Evolutionary conservation across 2,113 vertebrate genomes (phyloP).

Genomic region (Eulemur macaco): DNA sequence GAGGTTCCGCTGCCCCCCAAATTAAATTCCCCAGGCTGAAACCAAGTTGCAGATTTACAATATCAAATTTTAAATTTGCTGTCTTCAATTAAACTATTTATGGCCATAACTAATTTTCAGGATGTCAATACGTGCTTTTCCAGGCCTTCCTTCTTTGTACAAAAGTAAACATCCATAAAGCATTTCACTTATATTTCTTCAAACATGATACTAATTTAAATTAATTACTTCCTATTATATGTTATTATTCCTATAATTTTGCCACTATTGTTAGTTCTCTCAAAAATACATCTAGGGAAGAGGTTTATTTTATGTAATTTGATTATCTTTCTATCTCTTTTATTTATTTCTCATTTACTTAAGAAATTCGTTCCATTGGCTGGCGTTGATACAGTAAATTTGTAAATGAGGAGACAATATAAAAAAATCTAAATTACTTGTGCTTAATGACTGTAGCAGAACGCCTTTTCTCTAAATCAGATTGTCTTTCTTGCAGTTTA

Average conservation of each 20-base stretch:
- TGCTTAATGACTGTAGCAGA: constrained; percentile 94
- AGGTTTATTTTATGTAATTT: constrained; percentile 92
- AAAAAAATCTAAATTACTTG: constrained; percentile 93
- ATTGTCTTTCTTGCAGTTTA: constrained; percentile 93
- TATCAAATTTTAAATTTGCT: constrained; percentile 81
- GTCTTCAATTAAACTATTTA: constrained; percentile 85
- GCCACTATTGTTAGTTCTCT: constrained; percentile 84
- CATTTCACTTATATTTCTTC: constrained; percentile 79
- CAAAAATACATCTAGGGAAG: constrained; percentile 84
- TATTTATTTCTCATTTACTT: constrained; percentile 96
- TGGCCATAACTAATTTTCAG: constrained; percentile 84
- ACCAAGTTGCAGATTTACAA: constrained; percentile 83
- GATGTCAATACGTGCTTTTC: constrained; percentile 79
- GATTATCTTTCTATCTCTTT: constrained; percentile 91
- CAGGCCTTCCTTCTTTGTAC: constrained; percentile 73
- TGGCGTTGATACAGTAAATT: constrained; percentile 92
- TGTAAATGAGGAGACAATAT: constrained; percentile 91
- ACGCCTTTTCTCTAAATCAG: constrained; percentile 94
- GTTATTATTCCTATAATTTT: constrained; percentile 87
- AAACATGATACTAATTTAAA: constrained; percentile 87
- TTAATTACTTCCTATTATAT: constrained; percentile 87
- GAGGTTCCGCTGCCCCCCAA: constrained; percentile 73
- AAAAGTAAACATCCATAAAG: constrained; percentile 75
- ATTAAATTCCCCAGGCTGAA: constrained; percentile 83
- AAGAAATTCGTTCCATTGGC: constrained; percentile 94